Conservation (phyloP, 2,888 invertebrate species). For the Cantharis rufa region DNA sequence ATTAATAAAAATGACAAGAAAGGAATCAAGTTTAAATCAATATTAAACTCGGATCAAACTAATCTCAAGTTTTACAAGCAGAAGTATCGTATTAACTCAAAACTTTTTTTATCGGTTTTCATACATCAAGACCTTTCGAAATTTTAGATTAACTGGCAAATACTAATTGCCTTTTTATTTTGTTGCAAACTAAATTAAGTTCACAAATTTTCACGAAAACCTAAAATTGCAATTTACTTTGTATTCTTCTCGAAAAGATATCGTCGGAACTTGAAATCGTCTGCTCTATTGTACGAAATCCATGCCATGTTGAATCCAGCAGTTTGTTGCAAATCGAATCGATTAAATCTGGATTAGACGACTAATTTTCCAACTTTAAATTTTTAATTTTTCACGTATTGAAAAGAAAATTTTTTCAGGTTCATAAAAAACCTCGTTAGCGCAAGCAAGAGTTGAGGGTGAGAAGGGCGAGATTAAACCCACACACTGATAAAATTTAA, state of each 20-base stretch:
- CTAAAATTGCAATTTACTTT: background rate
- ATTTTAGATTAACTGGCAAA: background rate
- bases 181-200: background rate
- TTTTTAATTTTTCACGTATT: background rate
- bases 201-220: background rate
- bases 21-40: constrained; percentile 14
- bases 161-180: background rate
- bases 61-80: constrained; percentile 1
- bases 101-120: background rate
- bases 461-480: background rate
- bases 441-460: background rate
- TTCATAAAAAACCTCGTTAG: background rate
- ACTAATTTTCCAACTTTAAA: background rate
- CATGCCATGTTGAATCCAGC: background rate
- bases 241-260: background rate
- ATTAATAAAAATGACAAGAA: constrained; percentile 2
- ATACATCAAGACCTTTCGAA: background rate
- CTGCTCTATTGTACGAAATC: background rate
- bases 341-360: background rate
- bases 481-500: background rate
- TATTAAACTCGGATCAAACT: constrained; percentile 5
- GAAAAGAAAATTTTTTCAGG: background rate
- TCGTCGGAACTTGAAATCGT: background rate
- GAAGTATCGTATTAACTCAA: background rate
- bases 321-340: background rate